Evolutionary conservation across 2,888 invertebrate genomes (phyloP), one percentile per base, ranked within the genome.

Genomic region (Drosophila pegasa): DNA sequence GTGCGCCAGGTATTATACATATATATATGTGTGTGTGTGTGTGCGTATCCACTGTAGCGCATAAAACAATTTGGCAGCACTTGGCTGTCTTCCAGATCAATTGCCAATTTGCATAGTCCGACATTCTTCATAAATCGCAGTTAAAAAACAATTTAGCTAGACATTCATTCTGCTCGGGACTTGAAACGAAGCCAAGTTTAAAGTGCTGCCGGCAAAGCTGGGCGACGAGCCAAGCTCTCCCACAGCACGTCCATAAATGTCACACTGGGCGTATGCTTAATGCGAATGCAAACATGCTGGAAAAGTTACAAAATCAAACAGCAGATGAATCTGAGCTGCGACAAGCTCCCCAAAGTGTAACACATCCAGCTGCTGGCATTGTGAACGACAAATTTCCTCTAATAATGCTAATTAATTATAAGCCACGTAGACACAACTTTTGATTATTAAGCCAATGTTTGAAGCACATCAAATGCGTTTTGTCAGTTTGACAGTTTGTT

Each of bases 111-210:
- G 14, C 67, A 68, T 58, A 27, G 35, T 20, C 25, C 55, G 41
- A 10, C 40, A 54, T 40, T 25, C 51, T 54, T 57, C 22, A 58
- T 59, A 70, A 48, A 38, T 63, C 52, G 51, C 62, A 38, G 61
- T 65, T 51, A 63, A 70, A 82, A 80, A 87, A 72, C 61, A 72
- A 70, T 80, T 80, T 76, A 40, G 50, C 60, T 47, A n/a, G 29
- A 62, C 75, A 85, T 67, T 68, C 62, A 77, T 75, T 31, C 67
- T 52, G 29, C 41, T 25, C 31, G 20, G 41, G 20, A 40, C 9
- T 74, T 80, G 80, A 83, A 50, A n/a, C 40, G 7, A 8, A 41
- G 80, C 80, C 85, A 87, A 81, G 50, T 61, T 56, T 47, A 7
- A 45, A 25, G 31, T 33, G 72, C 35, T 80, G 80, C 87, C 47